These are phyloP conservation scores for Calycopis cecrops DNA, from an alignment of 1,140 invertebrate species.

Conservation along the genomic window DNA sequence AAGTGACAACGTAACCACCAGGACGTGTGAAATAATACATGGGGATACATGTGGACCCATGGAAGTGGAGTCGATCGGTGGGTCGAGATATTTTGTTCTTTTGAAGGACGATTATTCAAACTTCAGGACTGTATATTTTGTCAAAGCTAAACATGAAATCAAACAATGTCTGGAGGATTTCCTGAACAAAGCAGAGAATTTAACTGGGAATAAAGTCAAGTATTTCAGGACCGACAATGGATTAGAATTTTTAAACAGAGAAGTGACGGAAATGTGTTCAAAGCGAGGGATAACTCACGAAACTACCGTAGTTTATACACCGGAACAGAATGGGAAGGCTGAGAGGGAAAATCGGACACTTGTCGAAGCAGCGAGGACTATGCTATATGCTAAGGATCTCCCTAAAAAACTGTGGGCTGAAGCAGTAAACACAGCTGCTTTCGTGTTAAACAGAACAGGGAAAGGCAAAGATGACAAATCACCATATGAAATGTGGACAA, in stretches of 20 bases:
- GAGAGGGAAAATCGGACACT: constrained; percentile 58
- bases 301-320: constrained; percentile 54
- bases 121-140: constrained; percentile 50
- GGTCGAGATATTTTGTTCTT: constrained; percentile 27
- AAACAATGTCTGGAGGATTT: constrained; percentile 42
- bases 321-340: constrained; percentile 68
- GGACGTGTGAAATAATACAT: constrained; percentile 55
- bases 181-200: constrained; percentile 40
- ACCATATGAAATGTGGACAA: constrained; percentile 50
- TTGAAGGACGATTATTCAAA: constrained; percentile 64
- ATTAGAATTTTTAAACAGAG: constrained; percentile 50
- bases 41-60: constrained; percentile 67
- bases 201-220: constrained; percentile 45
- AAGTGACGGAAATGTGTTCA: constrained; percentile 37
- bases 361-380: constrained; percentile 59
- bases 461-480: constrained; percentile 38
- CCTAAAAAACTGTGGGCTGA: constrained; percentile 52
- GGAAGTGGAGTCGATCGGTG: constrained; percentile 31
- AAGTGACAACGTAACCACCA: constrained; percentile 27
- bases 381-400: constrained; percentile 31
- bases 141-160: constrained; percentile 56
- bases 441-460: constrained; percentile 54
- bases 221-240: constrained; percentile 64
- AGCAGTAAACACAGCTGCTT: constrained; percentile 48
- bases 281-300: constrained; percentile 47